These are phyloP conservation scores for Blomia tropicalis DNA, from an alignment of 2,888 invertebrate species.

Conservation along the genomic window DNA sequence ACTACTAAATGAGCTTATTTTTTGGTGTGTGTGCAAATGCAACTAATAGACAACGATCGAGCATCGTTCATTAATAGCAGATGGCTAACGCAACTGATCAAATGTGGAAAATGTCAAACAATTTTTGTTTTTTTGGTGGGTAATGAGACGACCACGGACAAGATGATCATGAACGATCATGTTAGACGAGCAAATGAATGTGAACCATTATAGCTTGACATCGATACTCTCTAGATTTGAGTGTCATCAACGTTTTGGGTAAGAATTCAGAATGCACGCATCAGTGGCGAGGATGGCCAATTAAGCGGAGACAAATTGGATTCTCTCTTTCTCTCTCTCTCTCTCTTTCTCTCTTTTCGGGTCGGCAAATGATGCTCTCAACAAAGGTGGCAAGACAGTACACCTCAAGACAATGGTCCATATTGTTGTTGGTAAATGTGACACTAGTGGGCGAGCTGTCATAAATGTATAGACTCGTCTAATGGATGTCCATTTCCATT, in stretches of 20 bases:
- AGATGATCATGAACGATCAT: conserved; percentile 1
- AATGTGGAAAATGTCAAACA: conserved; percentile 13
- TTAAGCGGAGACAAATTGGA: not conserved
- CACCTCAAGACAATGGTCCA: conserved; percentile 6
- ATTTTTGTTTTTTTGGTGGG: no score
- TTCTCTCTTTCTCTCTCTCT: no score
- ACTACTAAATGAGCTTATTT: conserved; percentile 2
- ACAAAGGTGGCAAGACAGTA: conserved; percentile 5
- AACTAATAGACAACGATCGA: not conserved
- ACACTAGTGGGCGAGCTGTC: not conserved
- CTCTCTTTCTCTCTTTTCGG: no score
- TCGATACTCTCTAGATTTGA: not conserved
- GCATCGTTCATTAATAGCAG: conserved; percentile 9
- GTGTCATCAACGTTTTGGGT: no score
- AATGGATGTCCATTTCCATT: not conserved
- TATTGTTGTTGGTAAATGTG: no score
- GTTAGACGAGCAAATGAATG: no score
- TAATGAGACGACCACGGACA: not conserved
- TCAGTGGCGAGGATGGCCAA: not conserved
- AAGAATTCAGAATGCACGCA: not conserved
- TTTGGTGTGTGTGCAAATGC: not conserved
- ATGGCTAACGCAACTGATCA: conserved; percentile 11
- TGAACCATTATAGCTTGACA: not conserved
- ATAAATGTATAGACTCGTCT: not conserved
- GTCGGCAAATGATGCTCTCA: no score